phyloP scores from a whole-genome alignment of 2,797 vertebrate species.

The Luscinia luscinia region DNA sequence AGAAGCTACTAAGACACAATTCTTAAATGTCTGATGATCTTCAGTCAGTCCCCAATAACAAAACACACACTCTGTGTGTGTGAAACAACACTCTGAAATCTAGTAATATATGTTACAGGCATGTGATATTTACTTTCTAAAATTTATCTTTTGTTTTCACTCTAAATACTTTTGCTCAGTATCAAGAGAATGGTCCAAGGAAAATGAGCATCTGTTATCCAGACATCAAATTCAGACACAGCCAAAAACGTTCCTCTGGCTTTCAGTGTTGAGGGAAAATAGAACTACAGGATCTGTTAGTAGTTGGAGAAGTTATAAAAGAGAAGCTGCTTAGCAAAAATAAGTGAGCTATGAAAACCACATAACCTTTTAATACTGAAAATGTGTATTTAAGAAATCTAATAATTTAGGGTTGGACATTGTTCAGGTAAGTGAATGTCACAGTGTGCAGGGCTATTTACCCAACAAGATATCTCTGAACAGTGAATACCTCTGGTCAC shows the following conservation, averaged over 20 bases:
- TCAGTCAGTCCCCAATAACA: neutral
- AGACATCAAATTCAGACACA: conserved; percentile 7
- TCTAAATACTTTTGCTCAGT: conserved; percentile 3
- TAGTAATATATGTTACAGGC: neutral
- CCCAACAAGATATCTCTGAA: neutral
- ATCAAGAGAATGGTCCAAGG: neutral
- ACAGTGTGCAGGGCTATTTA: neutral
- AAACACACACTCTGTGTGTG: neutral
- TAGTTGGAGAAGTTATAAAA: neutral
- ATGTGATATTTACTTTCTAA: neutral
- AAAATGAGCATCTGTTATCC: conserved; percentile 48
- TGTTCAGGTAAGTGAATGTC: neutral
- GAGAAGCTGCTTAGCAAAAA: conserved; percentile 10
- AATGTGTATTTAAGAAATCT: neutral
- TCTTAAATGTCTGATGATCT: neutral
- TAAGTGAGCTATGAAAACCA: neutral
- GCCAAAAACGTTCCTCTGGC: conserved; percentile 22
- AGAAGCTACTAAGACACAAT: neutral
- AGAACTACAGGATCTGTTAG: neutral
- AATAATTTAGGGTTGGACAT: neutral
- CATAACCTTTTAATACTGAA: neutral
- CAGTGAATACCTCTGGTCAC: neutral
- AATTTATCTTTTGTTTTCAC: conserved; percentile 13
- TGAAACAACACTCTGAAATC: neutral
- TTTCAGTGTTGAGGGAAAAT: neutral